These are phyloP conservation scores for Pteropus rufus DNA, from an alignment of 2,797 vertebrate genomes.

Conservation along the genomic window DNA sequence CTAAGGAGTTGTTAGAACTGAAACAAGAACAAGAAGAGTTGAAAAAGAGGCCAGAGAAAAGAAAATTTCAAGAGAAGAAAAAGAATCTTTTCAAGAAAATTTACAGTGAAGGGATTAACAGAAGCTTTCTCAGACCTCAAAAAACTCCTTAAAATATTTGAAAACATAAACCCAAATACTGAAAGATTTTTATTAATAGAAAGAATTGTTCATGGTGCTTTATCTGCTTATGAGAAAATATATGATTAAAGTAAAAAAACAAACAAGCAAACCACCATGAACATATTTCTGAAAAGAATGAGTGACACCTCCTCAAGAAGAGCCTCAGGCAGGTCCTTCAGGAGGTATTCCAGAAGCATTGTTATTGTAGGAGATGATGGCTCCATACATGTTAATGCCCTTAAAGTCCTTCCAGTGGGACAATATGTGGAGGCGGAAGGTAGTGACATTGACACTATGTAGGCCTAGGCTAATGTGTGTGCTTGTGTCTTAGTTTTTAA, in stretches of 20 bases:
- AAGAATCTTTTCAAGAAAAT: not conserved
- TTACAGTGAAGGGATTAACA: not conserved
- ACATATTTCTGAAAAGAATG: not conserved
- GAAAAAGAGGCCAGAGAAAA: not conserved
- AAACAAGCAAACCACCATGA: not conserved
- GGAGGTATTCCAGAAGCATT: not conserved
- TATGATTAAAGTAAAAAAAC: not conserved
- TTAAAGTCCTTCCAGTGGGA: not conserved
- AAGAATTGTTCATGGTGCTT: not conserved
- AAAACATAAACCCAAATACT: not conserved
- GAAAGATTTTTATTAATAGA: not conserved
- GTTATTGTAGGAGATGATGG: not conserved
- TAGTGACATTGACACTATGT: not conserved
- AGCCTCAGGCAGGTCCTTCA: not conserved
- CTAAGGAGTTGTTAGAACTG: not conserved
- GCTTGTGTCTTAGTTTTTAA: not conserved
- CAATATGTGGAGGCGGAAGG: not conserved
- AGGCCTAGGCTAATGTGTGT: not conserved
- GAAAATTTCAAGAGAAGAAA: not conserved
- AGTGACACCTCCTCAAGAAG: not conserved
- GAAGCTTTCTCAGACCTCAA: not conserved
- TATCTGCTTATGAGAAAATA: not conserved
- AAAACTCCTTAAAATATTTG: not conserved
- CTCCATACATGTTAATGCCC: too few relatives aligned
- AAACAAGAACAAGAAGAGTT: not conserved